A percentile compares a stretch with the other conserved stretches of the same genome.
These are phyloP conservation scores for Eurytoma adleriae DNA, from an alignment of 2,888 invertebrate species.

Conservation along the genomic window DNA sequence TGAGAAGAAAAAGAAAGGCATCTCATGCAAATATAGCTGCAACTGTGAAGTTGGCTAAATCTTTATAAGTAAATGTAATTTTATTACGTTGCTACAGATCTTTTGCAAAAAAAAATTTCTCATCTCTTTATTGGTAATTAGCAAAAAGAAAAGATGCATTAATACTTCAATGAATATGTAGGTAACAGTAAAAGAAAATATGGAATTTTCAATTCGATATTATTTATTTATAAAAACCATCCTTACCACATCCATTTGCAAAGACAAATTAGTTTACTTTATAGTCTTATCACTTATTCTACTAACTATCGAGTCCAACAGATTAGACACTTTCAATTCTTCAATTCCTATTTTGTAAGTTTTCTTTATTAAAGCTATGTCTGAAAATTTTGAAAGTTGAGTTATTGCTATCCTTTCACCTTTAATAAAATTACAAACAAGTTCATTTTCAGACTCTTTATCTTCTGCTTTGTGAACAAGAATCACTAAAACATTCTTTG, in stretches of 20 bases:
- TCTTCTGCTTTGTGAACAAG: slow-evolving; percentile 72
- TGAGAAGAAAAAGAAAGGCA: slow-evolving; percentile 59
- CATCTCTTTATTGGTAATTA: slow-evolving; percentile 50
- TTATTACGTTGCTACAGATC: slow-evolving; percentile 50
- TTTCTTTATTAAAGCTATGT: slow-evolving; percentile 78
- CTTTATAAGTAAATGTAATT: slow-evolving; percentile 50
- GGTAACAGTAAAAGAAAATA: slow-evolving; percentile 57
- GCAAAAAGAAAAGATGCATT: slow-evolving; percentile 45
- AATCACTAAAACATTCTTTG: slow-evolving; percentile 76
- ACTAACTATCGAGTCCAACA: slow-evolving; percentile 81
- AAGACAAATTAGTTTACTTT: slow-evolving; percentile 68
- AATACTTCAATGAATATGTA: slow-evolving; percentile 54
- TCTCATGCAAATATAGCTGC: slow-evolving; percentile 51
- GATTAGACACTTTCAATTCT: slow-evolving; percentile 74
- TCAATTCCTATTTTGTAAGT: slow-evolving; percentile 80
- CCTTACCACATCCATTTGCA: slow-evolving; percentile 10
- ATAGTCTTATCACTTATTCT: slow-evolving; percentile 83
- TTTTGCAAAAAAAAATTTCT: slow-evolving; percentile 55
- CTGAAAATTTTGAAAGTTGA: slow-evolving; percentile 76
- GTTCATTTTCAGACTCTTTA: slow-evolving; percentile 62
- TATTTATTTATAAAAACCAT: slow-evolving; percentile 54
- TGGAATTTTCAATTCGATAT: slow-evolving; percentile 57
- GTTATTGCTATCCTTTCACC: slow-evolving; percentile 78
- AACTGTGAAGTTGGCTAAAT: slow-evolving; percentile 45
- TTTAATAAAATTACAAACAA: slow-evolving; percentile 77